Base-by-base conservation (phyloP, 1,140 invertebrate species). In the Agrilus planipennis region DNA sequence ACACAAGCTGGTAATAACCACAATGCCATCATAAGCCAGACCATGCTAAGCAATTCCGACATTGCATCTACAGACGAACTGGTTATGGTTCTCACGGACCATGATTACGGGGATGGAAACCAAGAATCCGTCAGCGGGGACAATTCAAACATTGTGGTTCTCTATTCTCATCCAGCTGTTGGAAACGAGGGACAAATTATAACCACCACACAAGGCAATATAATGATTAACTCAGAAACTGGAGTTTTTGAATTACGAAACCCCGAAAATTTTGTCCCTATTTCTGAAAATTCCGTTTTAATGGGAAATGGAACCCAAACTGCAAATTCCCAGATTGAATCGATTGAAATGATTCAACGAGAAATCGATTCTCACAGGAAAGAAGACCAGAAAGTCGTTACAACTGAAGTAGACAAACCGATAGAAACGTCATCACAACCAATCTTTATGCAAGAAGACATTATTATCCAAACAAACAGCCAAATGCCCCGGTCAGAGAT, bases 121-220 rank as follows among this genome's bases (percentile, higher is more conserved):
- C 47, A 52, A 17, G 46, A 64, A 48, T 45, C 60, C 11, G 61
- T 67, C 25, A 44, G 61, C 21, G 44, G 55, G 22, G 64, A 72
- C 35, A 72, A 71, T 55, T 67, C 69, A 4, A 75, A 73, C 47
- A 72, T 73, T 52, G 71, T 75, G 16, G 71, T 74, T 20, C 64
- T 75, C n/a, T 75, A 73, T 39, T 72, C 70, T 53, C 71, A 75
- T 54, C 64, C 66, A 21, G 60, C 71, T 18, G 65, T 70, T 53
- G 64, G 66, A 31, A 61, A 65, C 53, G 61, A 63, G 47, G 70
- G 69, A 41, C 66, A 72, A 50, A 73, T 51, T 46, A 60, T 61
- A 37, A 55, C 57, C 17, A 52, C 52, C 9, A n/a, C n/a, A n/a
- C 32, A 58, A 48, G 63, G 63, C 11, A 69, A 71, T 45, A 52